Percentiles rank a stretch among this genome's conserved stretches.
Evolutionary conservation across 2,888 invertebrate species (phyloP).

Genomic region (Drosophila niveifrons): DNA sequence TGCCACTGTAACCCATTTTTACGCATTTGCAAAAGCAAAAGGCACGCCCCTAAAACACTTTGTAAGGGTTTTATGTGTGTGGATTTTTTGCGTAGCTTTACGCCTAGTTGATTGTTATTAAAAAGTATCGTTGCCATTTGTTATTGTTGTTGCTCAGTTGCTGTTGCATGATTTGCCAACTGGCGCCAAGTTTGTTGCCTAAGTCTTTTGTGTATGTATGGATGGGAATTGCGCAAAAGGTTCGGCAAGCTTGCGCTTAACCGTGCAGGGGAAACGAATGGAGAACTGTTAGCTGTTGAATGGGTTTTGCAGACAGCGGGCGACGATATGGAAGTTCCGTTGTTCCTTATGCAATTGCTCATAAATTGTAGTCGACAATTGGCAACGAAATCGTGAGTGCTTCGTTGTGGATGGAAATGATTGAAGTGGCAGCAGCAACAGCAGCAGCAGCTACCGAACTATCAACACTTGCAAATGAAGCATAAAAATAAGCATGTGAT

Average conservation of each 20-base stretch:
- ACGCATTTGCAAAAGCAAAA: slow-evolving; percentile 34
- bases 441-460: slow-evolving; percentile 69
- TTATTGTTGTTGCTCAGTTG: slow-evolving; percentile 13
- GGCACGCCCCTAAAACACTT: slow-evolving; percentile 50
- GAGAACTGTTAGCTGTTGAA: slow-evolving; percentile 34
- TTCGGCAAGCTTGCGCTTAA: slow-evolving; percentile 18
- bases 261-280: slow-evolving; percentile 18
- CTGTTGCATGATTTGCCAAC: slow-evolving; percentile 71
- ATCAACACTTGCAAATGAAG: slow-evolving; percentile 75
- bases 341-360: slow-evolving; percentile 49
- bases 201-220: slow-evolving; percentile 74
- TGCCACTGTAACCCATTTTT: slow-evolving; percentile 68
- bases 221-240: slow-evolving; percentile 61
- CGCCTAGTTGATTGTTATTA: slow-evolving; percentile 31
- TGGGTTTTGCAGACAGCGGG: background rate
- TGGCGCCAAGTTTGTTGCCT: slow-evolving; percentile 78
- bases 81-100: slow-evolving; percentile 9
- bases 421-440: slow-evolving; percentile 37
- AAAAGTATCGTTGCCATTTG: slow-evolving; percentile 28
- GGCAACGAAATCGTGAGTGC: slow-evolving; percentile 38
- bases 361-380: slow-evolving; percentile 8
- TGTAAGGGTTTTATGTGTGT: slow-evolving; percentile 28
- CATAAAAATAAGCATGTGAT: slow-evolving; percentile 34
- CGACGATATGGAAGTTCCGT: slow-evolving; percentile 27
- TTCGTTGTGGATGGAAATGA: slow-evolving; percentile 57